Evolutionary conservation across 2,113 vertebrate genomes (phyloP), one percentile per base, ranked within the genome.

Genomic region (Climacteris rufus): DNA sequence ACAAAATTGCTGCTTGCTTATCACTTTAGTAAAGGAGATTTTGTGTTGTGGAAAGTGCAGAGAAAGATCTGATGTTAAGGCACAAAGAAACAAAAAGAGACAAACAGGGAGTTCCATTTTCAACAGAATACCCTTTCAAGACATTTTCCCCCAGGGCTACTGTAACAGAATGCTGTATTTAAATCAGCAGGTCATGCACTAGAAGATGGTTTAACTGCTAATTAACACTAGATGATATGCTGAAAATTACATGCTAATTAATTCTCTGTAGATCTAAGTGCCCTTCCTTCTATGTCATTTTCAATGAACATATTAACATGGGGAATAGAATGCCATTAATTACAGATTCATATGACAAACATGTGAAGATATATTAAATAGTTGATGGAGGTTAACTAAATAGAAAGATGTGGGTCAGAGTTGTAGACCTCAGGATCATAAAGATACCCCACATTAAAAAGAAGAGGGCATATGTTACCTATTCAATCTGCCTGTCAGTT

Each of bases 221-320:
- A 97, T 98, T 98, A 97, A 97, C 94, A 94, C 78, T 94, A 50
- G 87, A 96, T 95, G 88, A 96, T 97, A 96, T 91, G 91, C 81
- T 93, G 94, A 96, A 93, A 97, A 97, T 97, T 95, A 91, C 96
- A 97, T 95, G 81, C 94, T 97, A 97, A 98, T 98, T 97, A 97
- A 97, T 97, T 97, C 93, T 97, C 95, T 80, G 57, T 91, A 94
- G 90, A 77, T 83, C 74, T 66, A 86, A 96, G 84, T 88, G 83
- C 82, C 93, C 81, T 97, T 97, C 94, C 61, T 96, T 94, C 92
- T 90, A 52, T 96, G 87, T 93, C 64, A 91, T 93, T 97, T 97
- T 75, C 85, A 91, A 92, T 68, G 94, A 97, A 81, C 91, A 89
- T 85, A 93, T 92, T 96, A 96, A 96, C 83, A 94, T 28, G 76